Conservation (phyloP, 2,113 vertebrate genomes). For the Leucopternis melanops region DNA sequence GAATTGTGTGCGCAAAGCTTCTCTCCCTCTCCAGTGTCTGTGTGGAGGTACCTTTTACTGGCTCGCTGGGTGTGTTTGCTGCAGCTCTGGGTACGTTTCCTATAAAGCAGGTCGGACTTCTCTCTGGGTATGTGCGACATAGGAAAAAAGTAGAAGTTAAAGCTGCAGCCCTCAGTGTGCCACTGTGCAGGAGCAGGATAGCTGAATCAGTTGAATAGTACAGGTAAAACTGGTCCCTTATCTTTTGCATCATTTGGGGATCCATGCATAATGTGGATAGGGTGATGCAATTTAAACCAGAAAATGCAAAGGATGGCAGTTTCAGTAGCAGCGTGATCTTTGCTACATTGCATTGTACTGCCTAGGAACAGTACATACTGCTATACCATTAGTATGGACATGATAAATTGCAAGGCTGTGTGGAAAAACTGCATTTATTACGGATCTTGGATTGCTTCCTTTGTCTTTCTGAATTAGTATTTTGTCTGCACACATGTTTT, state of each 20-base stretch:
- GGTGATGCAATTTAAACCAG: neutral
- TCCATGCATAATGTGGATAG: fast-evolving
- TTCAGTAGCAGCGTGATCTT: neutral
- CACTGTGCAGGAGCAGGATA: neutral
- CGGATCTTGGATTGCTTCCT: neutral
- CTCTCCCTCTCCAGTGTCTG: neutral
- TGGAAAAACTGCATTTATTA: neutral
- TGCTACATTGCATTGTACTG: fast-evolving
- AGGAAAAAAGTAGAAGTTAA: neutral
- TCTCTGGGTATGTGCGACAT: fast-evolving
- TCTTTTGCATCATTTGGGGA: neutral
- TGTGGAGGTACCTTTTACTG: neutral
- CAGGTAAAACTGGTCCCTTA: neutral
- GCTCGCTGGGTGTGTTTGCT: neutral
- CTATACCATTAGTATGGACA: fast-evolving
- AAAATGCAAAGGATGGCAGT: neutral
- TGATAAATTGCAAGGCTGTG: neutral
- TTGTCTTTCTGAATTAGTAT: neutral
- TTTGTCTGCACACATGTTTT: fast-evolving
- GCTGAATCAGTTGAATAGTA: neutral
- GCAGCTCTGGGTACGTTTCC: neutral
- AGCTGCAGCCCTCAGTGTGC: neutral
- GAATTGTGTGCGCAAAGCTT: neutral
- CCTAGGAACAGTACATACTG: fast-evolving
- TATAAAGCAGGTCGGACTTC: neutral